phyloP scores from a whole-genome alignment of 2,113 vertebrate species.

The Sapajus apella region DNA sequence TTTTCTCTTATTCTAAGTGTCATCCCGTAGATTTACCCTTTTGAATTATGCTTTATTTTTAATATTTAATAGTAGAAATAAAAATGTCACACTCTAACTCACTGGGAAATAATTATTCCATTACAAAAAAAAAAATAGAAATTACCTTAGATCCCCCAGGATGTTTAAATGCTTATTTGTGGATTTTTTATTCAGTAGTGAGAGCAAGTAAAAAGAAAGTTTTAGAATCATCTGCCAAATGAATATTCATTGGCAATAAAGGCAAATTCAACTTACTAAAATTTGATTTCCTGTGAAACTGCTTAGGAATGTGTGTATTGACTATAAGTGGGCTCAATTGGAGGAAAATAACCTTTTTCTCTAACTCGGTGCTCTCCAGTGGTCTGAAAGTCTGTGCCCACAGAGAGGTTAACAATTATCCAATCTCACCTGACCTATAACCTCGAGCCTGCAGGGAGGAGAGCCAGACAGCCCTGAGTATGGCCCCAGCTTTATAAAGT shows the following conservation, averaged over 20 bases:
- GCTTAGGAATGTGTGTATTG: not conserved
- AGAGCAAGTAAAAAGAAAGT: not conserved
- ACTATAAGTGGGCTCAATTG: not conserved
- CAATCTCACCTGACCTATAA: not conserved
- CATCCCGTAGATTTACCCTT: not conserved
- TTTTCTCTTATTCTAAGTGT: not conserved
- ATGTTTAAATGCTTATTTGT: conserved; percentile 13
- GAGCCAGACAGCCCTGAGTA: not conserved
- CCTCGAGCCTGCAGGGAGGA: not conserved
- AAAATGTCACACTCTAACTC: conserved; percentile 16
- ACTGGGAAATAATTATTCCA: conserved; percentile 27
- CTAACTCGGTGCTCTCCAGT: not conserved
- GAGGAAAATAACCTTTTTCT: not conserved
- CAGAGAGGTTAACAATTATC: not conserved
- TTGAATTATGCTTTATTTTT: not conserved
- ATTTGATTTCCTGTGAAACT: conserved; percentile 16
- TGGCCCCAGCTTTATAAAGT: not conserved
- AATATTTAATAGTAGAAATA: conserved; percentile 23
- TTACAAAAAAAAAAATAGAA: conserved; percentile 3
- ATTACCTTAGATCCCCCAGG: not conserved
- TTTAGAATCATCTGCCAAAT: conserved; percentile 6
- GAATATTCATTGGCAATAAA: not conserved
- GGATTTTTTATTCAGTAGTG: not conserved
- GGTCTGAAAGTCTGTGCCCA: not conserved
- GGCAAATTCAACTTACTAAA: conserved; percentile 33